Evolutionary conservation across 1,140 invertebrate species (phyloP), one percentile per base, ranked within the genome.

Genomic region (Drosophila ercepeae): DNA sequence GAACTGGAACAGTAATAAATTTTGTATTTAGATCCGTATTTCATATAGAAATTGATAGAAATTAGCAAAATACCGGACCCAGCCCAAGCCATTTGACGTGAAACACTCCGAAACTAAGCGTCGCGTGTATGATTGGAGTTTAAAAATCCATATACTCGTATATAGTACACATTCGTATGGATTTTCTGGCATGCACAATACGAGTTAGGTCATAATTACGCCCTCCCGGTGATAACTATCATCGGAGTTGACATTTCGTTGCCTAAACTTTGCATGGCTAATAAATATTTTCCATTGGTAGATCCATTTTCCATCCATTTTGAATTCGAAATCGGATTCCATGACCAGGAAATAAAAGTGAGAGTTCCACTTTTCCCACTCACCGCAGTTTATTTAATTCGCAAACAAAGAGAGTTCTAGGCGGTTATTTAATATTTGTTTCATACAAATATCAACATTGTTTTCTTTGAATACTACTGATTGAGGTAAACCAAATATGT

Each of bases 181-280:
- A 86, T 86, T 86, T 86, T 78, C 52, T 69, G 68, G 41, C 51
- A 59, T 67, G 61, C 58, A 71, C 53, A 53, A 6, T 23, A 63
- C 58, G 34, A 59, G 75, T 86, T 86, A 70, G 59, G 73, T 86
- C 77, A 86, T 86, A 77, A 81, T 88, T 76, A 88, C 78, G 46
- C 44, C 32, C 44, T 36, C 21, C n/a, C n/a, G 44, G 9, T 65
- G 81, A 84, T 84, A 84, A 18, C 39, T 42, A 42, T 42, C 39
- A 84, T 84, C 82, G 70, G 65, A 72, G 29, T 75, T 81, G 55
- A 77, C 82, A 86, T 76, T 84, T 81, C 61, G 57, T 79, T 86
- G 72, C 77, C 82, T 70, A 70, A 81, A 67, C 64, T 67, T 53
- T 39, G 58, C 68, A 49, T 72, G 68, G 41, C 50, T 46, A 49